A percentile compares a stretch with the other conserved stretches of the same genome.
Evolutionary conservation across 2,888 invertebrate species (phyloP).

Genomic region (Carcina quercana): DNA sequence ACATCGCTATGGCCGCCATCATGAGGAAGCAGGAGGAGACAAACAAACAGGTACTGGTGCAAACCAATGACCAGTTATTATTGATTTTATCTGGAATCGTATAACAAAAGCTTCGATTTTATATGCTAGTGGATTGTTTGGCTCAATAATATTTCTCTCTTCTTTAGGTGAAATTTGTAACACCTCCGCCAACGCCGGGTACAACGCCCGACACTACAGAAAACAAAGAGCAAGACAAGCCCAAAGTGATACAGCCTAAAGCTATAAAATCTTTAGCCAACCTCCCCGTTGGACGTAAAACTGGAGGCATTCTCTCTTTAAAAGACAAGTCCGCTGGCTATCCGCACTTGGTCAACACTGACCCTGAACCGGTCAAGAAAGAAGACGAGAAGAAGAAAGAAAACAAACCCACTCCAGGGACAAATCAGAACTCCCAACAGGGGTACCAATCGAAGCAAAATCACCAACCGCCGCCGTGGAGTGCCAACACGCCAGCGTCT

Average conservation of each 20-base stretch:
- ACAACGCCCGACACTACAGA: slow-evolving; percentile 36
- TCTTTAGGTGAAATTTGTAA: slow-evolving; percentile 72
- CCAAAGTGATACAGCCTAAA: slow-evolving; percentile 56
- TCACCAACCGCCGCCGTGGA: slow-evolving; percentile 24
- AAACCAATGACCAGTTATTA: too few species aligned
- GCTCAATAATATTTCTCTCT: neutral
- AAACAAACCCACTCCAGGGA: slow-evolving; percentile 30
- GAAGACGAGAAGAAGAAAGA: slow-evolving; percentile 57
- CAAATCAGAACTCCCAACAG: slow-evolving; percentile 33
- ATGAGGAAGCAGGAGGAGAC: slow-evolving; percentile 81
- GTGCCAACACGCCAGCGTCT: slow-evolving; percentile 4
- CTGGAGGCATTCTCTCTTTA: slow-evolving; percentile 67
- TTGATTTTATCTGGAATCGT: too few species aligned
- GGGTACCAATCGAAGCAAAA: slow-evolving; percentile 35
- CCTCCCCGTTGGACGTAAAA: slow-evolving; percentile 58
- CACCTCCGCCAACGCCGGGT: slow-evolving; percentile 63
- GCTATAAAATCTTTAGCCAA: slow-evolving; percentile 56
- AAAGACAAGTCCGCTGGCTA: slow-evolving; percentile 70
- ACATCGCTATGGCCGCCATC: slow-evolving; percentile 86
- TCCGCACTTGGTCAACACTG: slow-evolving; percentile 62
- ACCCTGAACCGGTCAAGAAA: slow-evolving; percentile 46
- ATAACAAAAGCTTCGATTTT: too few species aligned
- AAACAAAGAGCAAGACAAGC: slow-evolving; percentile 42
- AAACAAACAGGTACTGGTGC: slow-evolving; percentile 76
- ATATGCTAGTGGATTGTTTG: too few species aligned